Conservation (phyloP, 2,888 invertebrate species). For the Yponomeuta cagnagella region DNA sequence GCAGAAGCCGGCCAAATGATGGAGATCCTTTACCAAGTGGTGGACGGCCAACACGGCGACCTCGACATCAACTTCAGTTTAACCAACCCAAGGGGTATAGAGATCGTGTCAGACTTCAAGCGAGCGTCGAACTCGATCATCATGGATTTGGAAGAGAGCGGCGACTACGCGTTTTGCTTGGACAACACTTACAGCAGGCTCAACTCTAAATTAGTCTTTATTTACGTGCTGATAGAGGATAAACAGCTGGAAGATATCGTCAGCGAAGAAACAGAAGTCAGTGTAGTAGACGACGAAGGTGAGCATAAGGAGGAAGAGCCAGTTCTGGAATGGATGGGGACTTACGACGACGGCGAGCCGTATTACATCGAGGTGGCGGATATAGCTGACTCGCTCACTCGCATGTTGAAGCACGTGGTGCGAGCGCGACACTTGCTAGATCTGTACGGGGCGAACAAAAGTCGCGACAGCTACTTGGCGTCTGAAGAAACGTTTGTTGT, state of each 20-base stretch:
- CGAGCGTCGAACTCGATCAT: conserved; percentile 81
- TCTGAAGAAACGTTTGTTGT: conserved; percentile 88
- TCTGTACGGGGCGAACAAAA: conserved; percentile 81
- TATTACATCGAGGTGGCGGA: conserved; percentile 64
- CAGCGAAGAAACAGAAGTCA: conserved; percentile 35
- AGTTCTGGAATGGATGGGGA: conserved; percentile 52
- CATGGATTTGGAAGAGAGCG: conserved; percentile 74
- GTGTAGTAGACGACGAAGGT: conserved; percentile 29
- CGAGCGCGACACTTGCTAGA: conserved; percentile 81
- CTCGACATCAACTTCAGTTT: conserved; percentile 87
- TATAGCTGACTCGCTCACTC: conserved; percentile 78
- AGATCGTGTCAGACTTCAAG: conserved; percentile 79
- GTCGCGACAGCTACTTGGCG: conserved; percentile 87
- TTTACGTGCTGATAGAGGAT: conserved; percentile 82
- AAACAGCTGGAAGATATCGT: conserved; percentile 51
- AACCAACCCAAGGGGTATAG: conserved; percentile 77
- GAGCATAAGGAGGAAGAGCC: conserved; percentile 43
- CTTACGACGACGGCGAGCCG: conserved; percentile 35
- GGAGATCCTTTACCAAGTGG: conserved; percentile 70
- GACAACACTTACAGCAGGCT: conserved; percentile 90
- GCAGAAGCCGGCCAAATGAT: conserved; percentile 51
- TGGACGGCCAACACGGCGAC: conserved; percentile 90
- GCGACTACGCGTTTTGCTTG: conserved; percentile 89
- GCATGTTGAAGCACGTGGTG: conserved; percentile 77
- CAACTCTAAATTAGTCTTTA: conserved; percentile 87